Evolutionary conservation across 2,113 vertebrate species (phyloP), one percentile per base, ranked within the genome.

Genomic region (Puntigrus tetrazona): DNA sequence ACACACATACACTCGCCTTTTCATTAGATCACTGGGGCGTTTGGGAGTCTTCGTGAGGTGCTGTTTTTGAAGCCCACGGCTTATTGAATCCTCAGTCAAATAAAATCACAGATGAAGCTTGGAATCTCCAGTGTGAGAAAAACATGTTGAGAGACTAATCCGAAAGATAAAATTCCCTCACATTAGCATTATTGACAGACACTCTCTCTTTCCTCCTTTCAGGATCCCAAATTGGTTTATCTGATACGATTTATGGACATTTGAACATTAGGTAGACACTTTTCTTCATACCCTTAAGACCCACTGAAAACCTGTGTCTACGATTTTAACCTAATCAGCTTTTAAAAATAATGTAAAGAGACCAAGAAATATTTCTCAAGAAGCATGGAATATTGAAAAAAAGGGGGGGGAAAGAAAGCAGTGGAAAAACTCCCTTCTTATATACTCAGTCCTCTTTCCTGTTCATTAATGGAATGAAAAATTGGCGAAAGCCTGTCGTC

Each of bases 1-100:
- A 47, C 18, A 14, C 38, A 74, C 14, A 43, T 3, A 25, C 20
- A 78, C 4, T 59, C 10, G 8, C 34, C 4, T 7, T 27, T 77
- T 38, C 45, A 57, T 52, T 27, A 20, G 31, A 57, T 16, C 47
- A 38, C 18, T 45, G 31, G 72, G 65, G 29, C 82, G 77, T 47
- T 81, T 81, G 59, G 77, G 67, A 80, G 57, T 14, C 50, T 52
- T 76, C 72, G 63, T 61, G 43, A 2, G 13, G 43, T 22, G 20
- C 13, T 25, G 0, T 47, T 55, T 59, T 75, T 72, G 73, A 75
- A 84, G 67, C 55, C 50, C 41, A 36, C 2, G 5, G 45, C 61
- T 41, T 69, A 43, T 20, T 81, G 70, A 87, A 63, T 22, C 36
- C 22, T n/a, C 34, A n/a, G 36, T 72, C 18, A 72, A 25, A 11